Evolutionary conservation across 2,113 vertebrate genomes (phyloP).

Genomic region (Aphyosemion australe): DNA sequence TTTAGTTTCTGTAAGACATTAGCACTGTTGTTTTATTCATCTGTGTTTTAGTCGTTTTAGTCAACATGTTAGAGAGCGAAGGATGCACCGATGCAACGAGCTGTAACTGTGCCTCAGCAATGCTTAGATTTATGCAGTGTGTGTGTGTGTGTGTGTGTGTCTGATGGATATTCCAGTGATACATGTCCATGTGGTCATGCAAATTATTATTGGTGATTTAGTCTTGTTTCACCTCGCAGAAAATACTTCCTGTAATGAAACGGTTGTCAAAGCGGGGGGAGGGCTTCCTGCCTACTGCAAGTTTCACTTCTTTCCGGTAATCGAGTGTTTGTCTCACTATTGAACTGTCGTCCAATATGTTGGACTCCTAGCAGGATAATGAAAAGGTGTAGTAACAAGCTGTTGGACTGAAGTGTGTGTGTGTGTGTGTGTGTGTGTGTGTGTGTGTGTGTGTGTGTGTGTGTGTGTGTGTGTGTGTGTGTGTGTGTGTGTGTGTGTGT

Average conservation of each 20-base stretch:
- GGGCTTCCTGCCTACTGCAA: slow-evolving; percentile 41
- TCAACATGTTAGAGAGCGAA: slow-evolving; percentile 2
- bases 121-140: background rate
- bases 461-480: too few species aligned
- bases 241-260: slow-evolving; percentile 48
- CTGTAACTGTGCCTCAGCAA: slow-evolving; percentile 44
- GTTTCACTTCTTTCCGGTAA: slow-evolving; percentile 25
- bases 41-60: background rate
- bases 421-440: background rate
- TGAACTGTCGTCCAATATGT: too few species aligned
- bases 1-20: background rate
- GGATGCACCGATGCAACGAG: slow-evolving; percentile 59
- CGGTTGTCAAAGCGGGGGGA: slow-evolving; percentile 61
- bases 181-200: background rate
- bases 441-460: too few species aligned
- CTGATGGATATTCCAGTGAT: slow-evolving; percentile 7
- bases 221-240: background rate
- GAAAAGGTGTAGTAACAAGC: background rate
- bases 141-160: background rate
- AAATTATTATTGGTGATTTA: slow-evolving; percentile 2
- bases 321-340: background rate
- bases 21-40: slow-evolving; percentile 6
- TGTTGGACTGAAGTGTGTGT: background rate
- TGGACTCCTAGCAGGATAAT: slow-evolving; percentile 4
- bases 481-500: too few species aligned